phyloP scores from a whole-genome alignment of 2,113 vertebrate species.

The Hassar affinis region DNA sequence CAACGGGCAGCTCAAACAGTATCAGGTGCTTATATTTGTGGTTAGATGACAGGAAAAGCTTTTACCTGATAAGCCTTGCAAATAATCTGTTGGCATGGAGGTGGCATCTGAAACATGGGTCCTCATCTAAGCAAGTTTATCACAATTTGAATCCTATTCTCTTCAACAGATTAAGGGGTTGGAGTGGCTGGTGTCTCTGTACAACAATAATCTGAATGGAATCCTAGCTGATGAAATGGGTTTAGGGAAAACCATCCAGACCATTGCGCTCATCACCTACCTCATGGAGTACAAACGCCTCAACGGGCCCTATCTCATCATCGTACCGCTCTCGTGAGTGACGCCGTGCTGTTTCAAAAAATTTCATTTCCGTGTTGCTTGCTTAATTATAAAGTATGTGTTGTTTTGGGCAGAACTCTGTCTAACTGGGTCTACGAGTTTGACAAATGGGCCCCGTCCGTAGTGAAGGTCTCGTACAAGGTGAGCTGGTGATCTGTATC shows the following conservation, averaged over 20 bases:
- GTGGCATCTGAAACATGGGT: no score
- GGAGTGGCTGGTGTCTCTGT: constrained; percentile 94
- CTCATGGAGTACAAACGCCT: constrained; percentile 98
- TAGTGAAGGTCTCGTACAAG: constrained; percentile 96
- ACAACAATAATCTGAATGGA: constrained; percentile 96
- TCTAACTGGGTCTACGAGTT: constrained; percentile 99
- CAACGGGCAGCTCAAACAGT: constrained; percentile 93
- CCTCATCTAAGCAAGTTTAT: no score
- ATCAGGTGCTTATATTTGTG: constrained; percentile 74
- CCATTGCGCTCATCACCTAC: constrained; percentile 95
- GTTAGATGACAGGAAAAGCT: no score
- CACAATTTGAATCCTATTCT: background rate
- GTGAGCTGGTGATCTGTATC: constrained; percentile 59
- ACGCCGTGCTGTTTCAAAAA: background rate
- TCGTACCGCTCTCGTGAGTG: constrained; percentile 95
- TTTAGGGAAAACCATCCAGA: constrained; percentile 96
- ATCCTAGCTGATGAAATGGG: constrained; percentile 97
- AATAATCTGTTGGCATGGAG: no score
- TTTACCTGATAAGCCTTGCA: no score
- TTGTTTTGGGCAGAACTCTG: constrained; percentile 77
- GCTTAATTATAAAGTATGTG: background rate
- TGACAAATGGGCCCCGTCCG: constrained; percentile 96
- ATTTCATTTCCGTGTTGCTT: background rate
- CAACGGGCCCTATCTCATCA: constrained; percentile 97
- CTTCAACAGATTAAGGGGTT: constrained; percentile 85